A percentile compares a stretch with the other conserved stretches of the same genome.
phyloP scores from a whole-genome alignment of 2,113 vertebrate genomes.

The Pedionomus torquatus region DNA sequence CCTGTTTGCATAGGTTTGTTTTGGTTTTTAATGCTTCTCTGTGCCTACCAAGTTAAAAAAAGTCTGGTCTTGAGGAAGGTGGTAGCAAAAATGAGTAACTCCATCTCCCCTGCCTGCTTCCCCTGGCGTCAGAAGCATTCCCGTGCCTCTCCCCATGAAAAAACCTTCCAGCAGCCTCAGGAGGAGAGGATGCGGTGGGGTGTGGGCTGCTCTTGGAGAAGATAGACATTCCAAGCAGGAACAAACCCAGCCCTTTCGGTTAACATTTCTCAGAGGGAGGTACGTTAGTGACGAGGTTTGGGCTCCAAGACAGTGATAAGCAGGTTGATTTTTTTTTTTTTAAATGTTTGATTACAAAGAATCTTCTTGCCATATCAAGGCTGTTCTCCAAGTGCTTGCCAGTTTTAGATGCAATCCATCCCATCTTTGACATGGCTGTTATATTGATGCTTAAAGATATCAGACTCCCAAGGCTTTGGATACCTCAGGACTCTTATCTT shows the following conservation, averaged over 20 bases:
- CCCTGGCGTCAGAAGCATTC: background rate
- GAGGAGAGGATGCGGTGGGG: background rate
- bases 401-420: background rate
- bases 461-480: background rate
- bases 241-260: background rate
- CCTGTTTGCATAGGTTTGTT: background rate
- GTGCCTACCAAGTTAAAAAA: background rate
- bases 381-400: background rate
- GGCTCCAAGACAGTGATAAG: background rate
- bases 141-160: background rate
- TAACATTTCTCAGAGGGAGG: background rate
- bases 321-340: background rate
- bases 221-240: background rate
- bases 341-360: background rate
- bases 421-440: background rate
- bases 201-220: background rate
- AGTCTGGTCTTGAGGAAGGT: background rate
- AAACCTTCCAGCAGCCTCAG: background rate
- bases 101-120: background rate
- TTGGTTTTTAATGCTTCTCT: background rate
- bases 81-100: background rate
- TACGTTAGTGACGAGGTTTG: background rate
- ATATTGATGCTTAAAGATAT: background rate
- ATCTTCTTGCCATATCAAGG: background rate
- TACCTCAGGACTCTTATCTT: background rate